Conservation (phyloP, 2,888 invertebrate species). For the Parnassius orleans region DNA sequence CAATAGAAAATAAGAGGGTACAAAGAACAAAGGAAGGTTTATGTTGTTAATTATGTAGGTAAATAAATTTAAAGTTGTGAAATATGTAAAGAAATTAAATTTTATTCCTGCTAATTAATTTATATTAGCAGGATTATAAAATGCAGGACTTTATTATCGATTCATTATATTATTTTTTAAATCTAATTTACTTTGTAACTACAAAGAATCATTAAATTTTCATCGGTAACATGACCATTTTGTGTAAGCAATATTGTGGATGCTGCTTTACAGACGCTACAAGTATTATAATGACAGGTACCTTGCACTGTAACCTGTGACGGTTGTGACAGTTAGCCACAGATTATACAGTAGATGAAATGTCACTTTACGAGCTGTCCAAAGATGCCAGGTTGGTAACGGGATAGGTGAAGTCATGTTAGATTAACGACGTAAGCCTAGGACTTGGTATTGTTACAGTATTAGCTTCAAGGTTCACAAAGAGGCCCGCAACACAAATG, state of each 20-base stretch:
- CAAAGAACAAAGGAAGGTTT: too few relatives aligned
- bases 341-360: conserved; percentile 17
- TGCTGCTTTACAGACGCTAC: background rate
- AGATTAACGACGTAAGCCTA: conserved; percentile 23
- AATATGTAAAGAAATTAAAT: too few relatives aligned
- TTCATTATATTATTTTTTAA: too few relatives aligned
- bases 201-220: too few relatives aligned
- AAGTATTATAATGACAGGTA: background rate
- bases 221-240: background rate
- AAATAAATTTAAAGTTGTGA: too few relatives aligned
- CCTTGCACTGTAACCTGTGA: background rate
- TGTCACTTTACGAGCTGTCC: conserved; percentile 21
- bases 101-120: too few relatives aligned
- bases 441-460: conserved; percentile 21
- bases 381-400: conserved; percentile 9
- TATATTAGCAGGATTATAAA: too few relatives aligned
- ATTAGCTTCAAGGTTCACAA: conserved; percentile 22
- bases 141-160: too few relatives aligned
- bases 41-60: too few relatives aligned
- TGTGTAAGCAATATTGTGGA: background rate
- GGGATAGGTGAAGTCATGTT: conserved; percentile 21
- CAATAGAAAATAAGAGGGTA: too few relatives aligned
- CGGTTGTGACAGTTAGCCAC: conserved; percentile 7
- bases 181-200: too few relatives aligned
- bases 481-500: conserved; percentile 17